Conservation (phyloP, 1,140 invertebrate genomes). For the Drosophila guanche region DNA sequence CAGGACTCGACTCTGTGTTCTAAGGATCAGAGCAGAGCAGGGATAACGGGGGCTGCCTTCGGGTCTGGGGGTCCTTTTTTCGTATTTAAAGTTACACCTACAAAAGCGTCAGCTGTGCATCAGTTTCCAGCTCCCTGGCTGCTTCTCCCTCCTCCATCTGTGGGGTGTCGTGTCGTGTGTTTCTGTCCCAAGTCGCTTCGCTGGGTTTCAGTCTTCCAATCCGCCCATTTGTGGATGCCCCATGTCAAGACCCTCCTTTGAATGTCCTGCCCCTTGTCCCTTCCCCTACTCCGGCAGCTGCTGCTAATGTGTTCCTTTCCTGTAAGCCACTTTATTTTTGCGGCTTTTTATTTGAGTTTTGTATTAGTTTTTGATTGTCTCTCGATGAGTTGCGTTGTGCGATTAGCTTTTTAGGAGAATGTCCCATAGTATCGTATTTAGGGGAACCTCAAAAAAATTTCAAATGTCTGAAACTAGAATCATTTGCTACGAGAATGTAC, state of each 20-base stretch:
- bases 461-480: background rate
- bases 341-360: constrained; percentile 60
- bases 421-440: background rate
- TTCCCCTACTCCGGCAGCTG: no score
- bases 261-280: background rate
- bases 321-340: constrained; percentile 20
- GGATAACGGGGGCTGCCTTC: constrained; percentile 7
- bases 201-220: constrained; percentile 2
- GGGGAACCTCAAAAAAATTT: background rate
- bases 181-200: constrained; percentile 31
- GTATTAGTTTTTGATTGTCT: constrained; percentile 56
- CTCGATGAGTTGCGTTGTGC: constrained; percentile 21
- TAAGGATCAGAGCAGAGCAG: constrained; percentile 7
- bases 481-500: background rate
- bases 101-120: constrained; percentile 58
- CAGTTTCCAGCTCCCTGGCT: constrained; percentile 4
- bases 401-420: constrained; percentile 1
- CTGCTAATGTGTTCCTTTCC: constrained; percentile 4
- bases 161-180: constrained; percentile 35
- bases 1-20: constrained; percentile 15
- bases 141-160: constrained; percentile 1
- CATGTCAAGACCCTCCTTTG: constrained; percentile 18
- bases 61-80: constrained; percentile 45
- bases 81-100: constrained; percentile 70
- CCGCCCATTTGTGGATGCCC: constrained; percentile 24